These are phyloP conservation scores for Morinoia aosen DNA, from an alignment of 2,888 invertebrate genomes.

Conservation along the genomic window DNA sequence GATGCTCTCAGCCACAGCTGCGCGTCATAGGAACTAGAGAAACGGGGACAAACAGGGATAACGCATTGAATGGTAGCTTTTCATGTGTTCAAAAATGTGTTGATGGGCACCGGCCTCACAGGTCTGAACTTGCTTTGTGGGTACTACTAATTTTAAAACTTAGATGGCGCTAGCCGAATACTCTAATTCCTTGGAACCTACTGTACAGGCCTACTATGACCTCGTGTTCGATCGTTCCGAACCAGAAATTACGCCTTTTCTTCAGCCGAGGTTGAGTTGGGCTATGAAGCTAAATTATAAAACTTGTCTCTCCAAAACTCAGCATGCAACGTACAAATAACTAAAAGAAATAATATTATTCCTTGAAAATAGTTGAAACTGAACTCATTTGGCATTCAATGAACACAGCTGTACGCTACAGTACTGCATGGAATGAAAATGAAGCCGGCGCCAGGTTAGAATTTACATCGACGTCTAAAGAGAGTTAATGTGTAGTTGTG, in stretches of 20 bases:
- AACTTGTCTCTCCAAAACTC: not conserved
- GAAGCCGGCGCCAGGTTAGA: not conserved
- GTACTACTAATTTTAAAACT: not conserved
- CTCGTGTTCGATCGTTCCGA: not conserved
- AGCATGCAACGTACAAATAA: not conserved
- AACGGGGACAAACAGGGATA: not conserved
- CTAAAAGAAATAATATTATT: not conserved
- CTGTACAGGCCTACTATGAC: not conserved
- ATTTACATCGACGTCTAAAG: not conserved
- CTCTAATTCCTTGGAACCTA: not conserved
- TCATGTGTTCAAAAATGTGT: too few relatives aligned
- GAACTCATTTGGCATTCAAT: not conserved
- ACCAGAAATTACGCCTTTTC: not conserved
- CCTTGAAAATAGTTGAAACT: not conserved
- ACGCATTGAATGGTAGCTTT: not conserved
- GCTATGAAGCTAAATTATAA: not conserved
- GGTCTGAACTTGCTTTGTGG: not conserved
- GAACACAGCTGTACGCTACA: not conserved
- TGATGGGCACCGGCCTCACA: not conserved
- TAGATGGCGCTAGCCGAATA: not conserved
- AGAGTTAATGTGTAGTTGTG: not conserved
- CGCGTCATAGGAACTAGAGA: not conserved
- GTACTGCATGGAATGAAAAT: not conserved
- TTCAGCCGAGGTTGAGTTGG: not conserved
- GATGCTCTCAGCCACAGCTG: not conserved